Evolutionary conservation across 1,140 invertebrate species (phyloP).

Genomic region (Macrosteles quadrilineatus): DNA sequence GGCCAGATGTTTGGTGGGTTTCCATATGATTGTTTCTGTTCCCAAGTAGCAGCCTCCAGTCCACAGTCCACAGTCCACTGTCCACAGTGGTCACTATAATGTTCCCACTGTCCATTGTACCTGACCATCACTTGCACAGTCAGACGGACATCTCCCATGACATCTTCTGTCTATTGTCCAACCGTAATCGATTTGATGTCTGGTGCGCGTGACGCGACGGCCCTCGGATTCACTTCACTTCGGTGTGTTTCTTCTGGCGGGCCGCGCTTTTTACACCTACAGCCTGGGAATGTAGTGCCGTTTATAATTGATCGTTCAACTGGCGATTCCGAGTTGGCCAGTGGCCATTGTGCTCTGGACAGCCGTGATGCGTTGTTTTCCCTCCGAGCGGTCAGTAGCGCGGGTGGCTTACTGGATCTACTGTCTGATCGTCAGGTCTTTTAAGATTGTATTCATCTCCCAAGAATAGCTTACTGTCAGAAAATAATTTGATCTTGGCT

Average conservation of each 20-base stretch:
- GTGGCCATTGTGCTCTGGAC: too few relatives aligned
- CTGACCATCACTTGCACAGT: constrained; percentile 26
- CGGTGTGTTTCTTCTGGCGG: constrained; percentile 18
- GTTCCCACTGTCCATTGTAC: constrained; percentile 6
- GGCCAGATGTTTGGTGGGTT: too few relatives aligned
- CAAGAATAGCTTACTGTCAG: too few relatives aligned
- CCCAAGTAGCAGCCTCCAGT: background rate
- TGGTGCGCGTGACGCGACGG: constrained; percentile 5
- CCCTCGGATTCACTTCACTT: constrained; percentile 18
- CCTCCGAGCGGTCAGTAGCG: too few relatives aligned
- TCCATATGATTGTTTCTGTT: too few relatives aligned
- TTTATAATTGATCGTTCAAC: constrained; percentile 27
- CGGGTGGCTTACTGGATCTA: too few relatives aligned
- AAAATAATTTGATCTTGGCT: too few relatives aligned
- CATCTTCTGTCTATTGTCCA: constrained; percentile 24
- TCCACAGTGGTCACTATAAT: constrained; percentile 2
- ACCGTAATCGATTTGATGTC: constrained; percentile 28
- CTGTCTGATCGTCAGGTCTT: too few relatives aligned
- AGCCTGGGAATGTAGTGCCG: constrained; percentile 18
- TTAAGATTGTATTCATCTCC: too few relatives aligned
- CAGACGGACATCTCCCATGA: constrained; percentile 29
- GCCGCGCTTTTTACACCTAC: constrained; percentile 3
- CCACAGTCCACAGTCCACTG: background rate
- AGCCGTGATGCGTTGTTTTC: too few relatives aligned
- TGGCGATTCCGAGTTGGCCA: background rate